Base-by-base conservation (phyloP, 2,113 vertebrate species). In the Circaetus gallicus region DNA sequence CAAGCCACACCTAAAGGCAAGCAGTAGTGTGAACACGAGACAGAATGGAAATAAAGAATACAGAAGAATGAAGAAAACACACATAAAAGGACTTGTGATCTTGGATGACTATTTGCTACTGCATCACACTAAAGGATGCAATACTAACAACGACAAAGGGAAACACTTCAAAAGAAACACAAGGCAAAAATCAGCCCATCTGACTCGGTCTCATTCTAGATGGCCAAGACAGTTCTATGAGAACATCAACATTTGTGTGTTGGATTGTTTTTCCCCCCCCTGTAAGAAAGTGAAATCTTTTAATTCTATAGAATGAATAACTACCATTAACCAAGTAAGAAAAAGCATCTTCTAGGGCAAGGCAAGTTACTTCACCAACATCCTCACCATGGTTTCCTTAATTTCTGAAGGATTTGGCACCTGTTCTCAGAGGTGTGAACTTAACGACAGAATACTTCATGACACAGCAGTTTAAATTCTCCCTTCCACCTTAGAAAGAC, bases 81-180 rank as follows among this genome's bases (percentile, higher is more conserved):
- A 10, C 1, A 0, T 1, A 14, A 8, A 76, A 59, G 21, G 45
- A 66, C 50, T 19, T 38, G 9, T 1, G 3, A n/a, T n/a, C 16
- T 36, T 42, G 28, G 50, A 7, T 32, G 29, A 36, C 38, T 7
- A 2, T 36, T 58, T 43, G 28, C 43, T 65, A 9, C 34, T 20
- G 24, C 29, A 14, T n/a, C 52, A 26, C 0, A 1, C 18, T 74
- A 6, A 49, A 45, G 29, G 62, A 63, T 22, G 50, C 25, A 7
- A 29, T 6, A 8, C 17, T 16, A 38, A 21, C 13, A 9, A 9
- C 1, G 14, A 45, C 12, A 45, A 40, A 32, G n/a, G n/a, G 28
- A 59, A 92, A 62, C 8, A 5, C 42, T 80, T 58, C 15, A 47
- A 40, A 76, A 82, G 18, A 65, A 71, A 43, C 13, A 34, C 15